Percentiles rank a stretch among this genome's conserved stretches.
These are phyloP conservation scores for Hiodon tergisus DNA, from an alignment of 2,113 vertebrate genomes.

Conservation along the genomic window DNA sequence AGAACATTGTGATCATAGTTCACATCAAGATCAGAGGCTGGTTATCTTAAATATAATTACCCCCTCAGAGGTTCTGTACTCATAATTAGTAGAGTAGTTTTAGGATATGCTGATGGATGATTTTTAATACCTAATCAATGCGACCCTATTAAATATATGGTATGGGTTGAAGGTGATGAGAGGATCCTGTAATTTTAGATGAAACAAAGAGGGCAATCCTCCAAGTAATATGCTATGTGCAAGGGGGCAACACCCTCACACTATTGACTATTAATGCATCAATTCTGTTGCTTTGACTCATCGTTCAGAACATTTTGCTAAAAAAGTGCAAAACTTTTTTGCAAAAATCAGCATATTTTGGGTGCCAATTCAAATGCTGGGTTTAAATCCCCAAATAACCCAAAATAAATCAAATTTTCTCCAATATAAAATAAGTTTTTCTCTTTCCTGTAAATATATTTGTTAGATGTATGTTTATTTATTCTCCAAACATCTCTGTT, in stretches of 20 bases:
- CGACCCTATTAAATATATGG: conserved; percentile 18
- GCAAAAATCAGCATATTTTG: no score
- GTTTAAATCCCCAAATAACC: no score
- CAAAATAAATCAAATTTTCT: no score
- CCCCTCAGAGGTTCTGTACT: conserved; percentile 56
- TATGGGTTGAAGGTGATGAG: background rate
- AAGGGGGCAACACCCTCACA: conserved; percentile 36
- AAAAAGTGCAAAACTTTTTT: no score
- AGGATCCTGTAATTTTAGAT: background rate
- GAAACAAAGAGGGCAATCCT: conserved; percentile 30
- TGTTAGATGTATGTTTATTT: no score
- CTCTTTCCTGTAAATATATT: no score
- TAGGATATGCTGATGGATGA: conserved; percentile 56
- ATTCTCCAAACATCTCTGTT: no score
- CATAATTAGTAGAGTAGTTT: conserved; percentile 64
- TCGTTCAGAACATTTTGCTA: no score
- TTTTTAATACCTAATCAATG: conserved; percentile 64
- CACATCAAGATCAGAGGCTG: conserved; percentile 30
- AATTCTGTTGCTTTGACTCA: no score
- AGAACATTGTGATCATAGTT: background rate
- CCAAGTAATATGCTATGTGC: conserved; percentile 41
- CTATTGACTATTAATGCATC: conserved; percentile 37
- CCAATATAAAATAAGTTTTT: no score
- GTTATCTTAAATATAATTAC: conserved; percentile 63
- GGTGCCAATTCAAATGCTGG: no score